phyloP scores from a whole-genome alignment of 2,797 vertebrate genomes.

The Anguilla marmorata region DNA sequence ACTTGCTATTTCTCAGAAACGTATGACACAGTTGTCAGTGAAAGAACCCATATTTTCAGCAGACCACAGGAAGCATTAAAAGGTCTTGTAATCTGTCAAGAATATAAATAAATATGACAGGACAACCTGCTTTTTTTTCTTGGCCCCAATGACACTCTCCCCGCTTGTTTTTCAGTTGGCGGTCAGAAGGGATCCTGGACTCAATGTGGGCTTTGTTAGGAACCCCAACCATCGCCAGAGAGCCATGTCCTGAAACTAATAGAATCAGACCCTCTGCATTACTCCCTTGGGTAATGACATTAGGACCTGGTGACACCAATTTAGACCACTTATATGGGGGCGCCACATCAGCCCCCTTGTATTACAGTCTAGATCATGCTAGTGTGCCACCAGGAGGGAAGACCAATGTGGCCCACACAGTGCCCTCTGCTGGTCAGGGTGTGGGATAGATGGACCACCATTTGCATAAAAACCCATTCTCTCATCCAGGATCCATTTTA shows the following conservation, averaged over 20 bases:
- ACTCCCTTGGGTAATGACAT: constrained; percentile 68
- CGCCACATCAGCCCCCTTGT: constrained; percentile 42
- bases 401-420: constrained; percentile 46
- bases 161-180: constrained; percentile 56
- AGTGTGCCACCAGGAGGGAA: constrained; percentile 28
- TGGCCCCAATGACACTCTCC: background rate
- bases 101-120: background rate
- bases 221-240: constrained; percentile 57
- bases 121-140: background rate
- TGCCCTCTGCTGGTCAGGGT: constrained; percentile 47
- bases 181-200: constrained; percentile 40
- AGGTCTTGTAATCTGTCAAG: background rate
- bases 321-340: constrained; percentile 60
- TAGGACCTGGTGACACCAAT: constrained; percentile 79
- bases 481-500: background rate
- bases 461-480: background rate
- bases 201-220: constrained; percentile 70
- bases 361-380: constrained; percentile 30
- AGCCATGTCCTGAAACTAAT: constrained; percentile 68
- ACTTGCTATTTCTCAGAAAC: background rate
- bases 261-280: constrained; percentile 75
- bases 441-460: background rate
- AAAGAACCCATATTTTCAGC: background rate
- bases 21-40: background rate
- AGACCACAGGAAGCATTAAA: background rate